phyloP scores from a whole-genome alignment of 2,113 vertebrate genomes.

The Poecile atricapillus region DNA sequence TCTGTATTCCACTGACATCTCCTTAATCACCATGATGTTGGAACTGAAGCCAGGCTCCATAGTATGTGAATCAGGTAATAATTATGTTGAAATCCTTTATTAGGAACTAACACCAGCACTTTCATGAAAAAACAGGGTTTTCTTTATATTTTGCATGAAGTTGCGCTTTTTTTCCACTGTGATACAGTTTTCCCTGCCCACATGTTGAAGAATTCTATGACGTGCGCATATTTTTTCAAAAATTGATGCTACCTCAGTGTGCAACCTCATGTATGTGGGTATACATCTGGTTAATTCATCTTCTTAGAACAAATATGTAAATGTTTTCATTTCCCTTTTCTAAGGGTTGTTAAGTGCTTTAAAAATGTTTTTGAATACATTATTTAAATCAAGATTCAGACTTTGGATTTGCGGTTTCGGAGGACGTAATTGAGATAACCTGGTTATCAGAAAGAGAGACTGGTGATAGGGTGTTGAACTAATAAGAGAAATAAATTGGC shows the following conservation, averaged over 20 bases:
- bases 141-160: background rate
- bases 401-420: background rate
- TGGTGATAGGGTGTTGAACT: background rate
- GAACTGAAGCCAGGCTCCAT: conserved; percentile 93
- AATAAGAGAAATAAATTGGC: background rate
- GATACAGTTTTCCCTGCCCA: background rate
- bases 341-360: background rate
- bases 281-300: background rate
- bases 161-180: background rate
- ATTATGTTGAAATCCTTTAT: background rate
- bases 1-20: conserved; percentile 95
- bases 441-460: background rate
- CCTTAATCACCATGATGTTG: conserved; percentile 94
- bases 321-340: background rate
- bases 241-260: background rate
- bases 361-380: background rate
- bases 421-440: background rate
- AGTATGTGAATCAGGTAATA: conserved; percentile 94
- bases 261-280: background rate
- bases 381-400: background rate
- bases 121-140: background rate
- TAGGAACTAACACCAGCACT: background rate
- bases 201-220: background rate
- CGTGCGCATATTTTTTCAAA: background rate
- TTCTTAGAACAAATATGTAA: background rate